Base-by-base conservation (phyloP, 2,797 vertebrate genomes). In the Sebastes hubbsi region DNA sequence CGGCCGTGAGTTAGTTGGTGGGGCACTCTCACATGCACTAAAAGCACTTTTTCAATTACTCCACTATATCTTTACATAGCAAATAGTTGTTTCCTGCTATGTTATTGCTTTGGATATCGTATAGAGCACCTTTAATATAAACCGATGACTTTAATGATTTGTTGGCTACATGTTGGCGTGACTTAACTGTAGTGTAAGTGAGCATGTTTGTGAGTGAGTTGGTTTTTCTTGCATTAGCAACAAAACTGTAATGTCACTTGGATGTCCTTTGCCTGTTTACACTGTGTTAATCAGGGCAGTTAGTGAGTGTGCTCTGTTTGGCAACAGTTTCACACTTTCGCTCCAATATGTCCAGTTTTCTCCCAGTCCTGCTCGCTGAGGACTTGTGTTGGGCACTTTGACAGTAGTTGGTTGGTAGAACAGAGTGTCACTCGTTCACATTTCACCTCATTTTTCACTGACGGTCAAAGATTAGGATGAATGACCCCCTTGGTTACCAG, bases 361-460 rank as follows among this genome's bases (percentile, higher is more conserved):
- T 52, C 30, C 25, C 55, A 46, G 62, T 38, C 24, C 49, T 42
- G 18, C 10, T 65, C 55, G 27, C 11, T 16, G 38, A 52, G 32
- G 20, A 56, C 30, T 63, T 61, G 70, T 58, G 14, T 49, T 10
- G 1, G 34, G 60, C 24, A 24, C 52, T 81, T 29, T 72, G 34
- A 22, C 58, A 72, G 38, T 3, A 75, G 62, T 81, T 64, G 34
- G 27, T 8, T 24, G 56, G 22, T 32, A 46, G 64, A 16, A 55
- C 22, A 52, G 18, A 10, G 25, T 12, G n/a, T 52, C n/a, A 68
- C 64, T 79, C 24, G 16, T 29, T 82, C 72, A 56, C 65, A 68
- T 78, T 74, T 63, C 4, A 24, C 61, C 32, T 67, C 8, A 67
- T 81, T 74, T 80, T 61, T 83, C 74, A 73, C 11, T 55, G 20